Evolutionary conservation across 2,113 vertebrate genomes (phyloP).

Genomic region (Galeopterus variegatus): DNA sequence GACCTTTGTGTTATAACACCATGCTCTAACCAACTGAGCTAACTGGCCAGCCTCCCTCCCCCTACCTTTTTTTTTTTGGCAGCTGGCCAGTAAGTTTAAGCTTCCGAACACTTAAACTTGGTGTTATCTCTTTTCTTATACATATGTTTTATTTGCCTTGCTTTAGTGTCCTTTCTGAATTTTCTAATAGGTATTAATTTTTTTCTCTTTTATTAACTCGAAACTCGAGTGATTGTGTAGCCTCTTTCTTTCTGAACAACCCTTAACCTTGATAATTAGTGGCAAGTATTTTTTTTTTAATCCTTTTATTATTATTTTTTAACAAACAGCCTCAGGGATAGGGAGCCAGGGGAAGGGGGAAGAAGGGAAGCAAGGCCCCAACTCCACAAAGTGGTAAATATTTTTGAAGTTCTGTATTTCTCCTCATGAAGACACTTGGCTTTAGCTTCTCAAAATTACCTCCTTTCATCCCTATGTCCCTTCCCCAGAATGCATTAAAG

Average conservation of each 20-base stretch:
- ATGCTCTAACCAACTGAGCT: too few relatives aligned
- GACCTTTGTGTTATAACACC: too few relatives aligned
- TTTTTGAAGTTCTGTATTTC: constrained; percentile 31
- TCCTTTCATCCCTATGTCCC: neutral
- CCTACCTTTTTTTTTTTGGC: too few relatives aligned
- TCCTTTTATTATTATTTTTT: too few relatives aligned
- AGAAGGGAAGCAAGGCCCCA: too few relatives aligned
- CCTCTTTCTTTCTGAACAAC: constrained; percentile 49
- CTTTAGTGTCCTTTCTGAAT: constrained; percentile 49
- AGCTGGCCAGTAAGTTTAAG: too few relatives aligned
- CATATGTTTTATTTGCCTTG: constrained; percentile 30
- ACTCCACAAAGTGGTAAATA: neutral
- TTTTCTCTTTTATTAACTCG: neutral
- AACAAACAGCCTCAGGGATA: too few relatives aligned
- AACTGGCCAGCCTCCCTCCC: too few relatives aligned
- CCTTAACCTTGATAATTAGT: constrained; percentile 8
- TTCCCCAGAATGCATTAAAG: neutral
- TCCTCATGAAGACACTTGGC: constrained; percentile 21
- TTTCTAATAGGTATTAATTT: constrained; percentile 23
- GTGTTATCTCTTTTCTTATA: neutral
- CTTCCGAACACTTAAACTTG: too few relatives aligned
- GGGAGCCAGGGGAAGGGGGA: too few relatives aligned
- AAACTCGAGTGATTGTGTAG: neutral
- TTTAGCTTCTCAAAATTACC: neutral
- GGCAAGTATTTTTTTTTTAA: neutral